phyloP scores from a whole-genome alignment of 2,888 invertebrate genomes.

The Lepetodrilus schrolli region DNA sequence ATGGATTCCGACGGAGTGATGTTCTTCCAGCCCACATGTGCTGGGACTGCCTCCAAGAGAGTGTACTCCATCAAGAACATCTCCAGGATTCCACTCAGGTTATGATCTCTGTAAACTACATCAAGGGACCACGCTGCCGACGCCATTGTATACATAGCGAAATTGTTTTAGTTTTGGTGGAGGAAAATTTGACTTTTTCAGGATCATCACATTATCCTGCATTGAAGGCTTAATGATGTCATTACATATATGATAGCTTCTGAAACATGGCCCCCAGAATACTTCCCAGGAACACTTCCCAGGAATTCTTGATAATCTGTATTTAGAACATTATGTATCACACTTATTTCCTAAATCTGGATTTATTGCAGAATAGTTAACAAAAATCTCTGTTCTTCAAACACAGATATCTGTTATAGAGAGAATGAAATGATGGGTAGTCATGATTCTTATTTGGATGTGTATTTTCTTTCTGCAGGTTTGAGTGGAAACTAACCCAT shows the following conservation, averaged over 20 bases:
- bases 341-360: too few relatives aligned
- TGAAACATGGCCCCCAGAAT: neutral
- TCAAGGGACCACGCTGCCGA: neutral
- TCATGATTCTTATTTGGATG: too few relatives aligned
- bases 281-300: neutral
- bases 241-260: too few relatives aligned
- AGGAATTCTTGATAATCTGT: too few relatives aligned
- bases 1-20: conserved; percentile 70
- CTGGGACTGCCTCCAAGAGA: conserved; percentile 66
- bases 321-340: too few relatives aligned
- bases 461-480: conserved; percentile 58
- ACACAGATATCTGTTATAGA: too few relatives aligned
- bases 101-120: neutral
- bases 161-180: neutral
- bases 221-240: neutral
- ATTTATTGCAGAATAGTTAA: too few relatives aligned
- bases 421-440: too few relatives aligned
- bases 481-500: conserved; percentile 69
- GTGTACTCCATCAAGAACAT: conserved; percentile 70
- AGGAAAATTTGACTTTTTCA: neutral
- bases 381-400: too few relatives aligned
- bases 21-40: conserved; percentile 74
- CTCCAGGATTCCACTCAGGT: conserved; percentile 72
- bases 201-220: neutral
- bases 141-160: neutral